Conservation (phyloP, 2,113 vertebrate genomes). For the Pampusana beccarii region DNA sequence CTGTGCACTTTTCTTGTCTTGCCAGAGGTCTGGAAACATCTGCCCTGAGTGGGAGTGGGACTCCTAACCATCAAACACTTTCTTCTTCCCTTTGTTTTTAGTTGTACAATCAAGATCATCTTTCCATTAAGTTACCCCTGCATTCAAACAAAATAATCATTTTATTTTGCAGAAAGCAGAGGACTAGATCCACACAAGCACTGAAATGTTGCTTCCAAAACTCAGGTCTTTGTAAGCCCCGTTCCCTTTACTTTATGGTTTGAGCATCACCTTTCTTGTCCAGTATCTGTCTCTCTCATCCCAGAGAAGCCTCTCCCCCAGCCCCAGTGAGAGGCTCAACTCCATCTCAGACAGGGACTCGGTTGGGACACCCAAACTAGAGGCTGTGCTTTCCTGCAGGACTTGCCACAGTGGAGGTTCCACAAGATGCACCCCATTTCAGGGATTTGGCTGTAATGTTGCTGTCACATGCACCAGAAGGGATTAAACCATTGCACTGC, state of each 20-base stretch:
- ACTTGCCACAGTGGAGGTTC: neutral
- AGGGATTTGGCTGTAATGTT: neutral
- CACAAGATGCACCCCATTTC: fast-evolving
- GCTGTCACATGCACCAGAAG: neutral
- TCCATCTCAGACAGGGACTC: neutral
- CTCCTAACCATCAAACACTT: neutral
- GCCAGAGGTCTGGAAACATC: neutral
- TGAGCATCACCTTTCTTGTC: neutral
- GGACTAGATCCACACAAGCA: neutral
- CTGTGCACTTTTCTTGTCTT: neutral
- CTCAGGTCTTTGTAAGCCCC: neutral
- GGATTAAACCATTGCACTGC: neutral
- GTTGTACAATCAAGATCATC: neutral
- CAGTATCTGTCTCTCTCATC: neutral
- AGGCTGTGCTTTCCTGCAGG: neutral
- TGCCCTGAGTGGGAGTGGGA: neutral
- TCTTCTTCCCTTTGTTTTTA: neutral
- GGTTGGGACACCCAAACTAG: neutral
- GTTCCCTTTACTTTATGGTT: neutral
- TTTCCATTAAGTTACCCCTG: neutral
- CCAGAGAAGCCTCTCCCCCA: neutral
- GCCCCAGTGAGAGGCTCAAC: neutral
- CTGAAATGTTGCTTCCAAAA: neutral
- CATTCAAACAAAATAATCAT: neutral
- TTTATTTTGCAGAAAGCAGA: neutral